Evolutionary conservation across 2,888 invertebrate species (phyloP), one percentile per base, ranked within the genome.

Genomic region (Deilephila porcellus): DNA sequence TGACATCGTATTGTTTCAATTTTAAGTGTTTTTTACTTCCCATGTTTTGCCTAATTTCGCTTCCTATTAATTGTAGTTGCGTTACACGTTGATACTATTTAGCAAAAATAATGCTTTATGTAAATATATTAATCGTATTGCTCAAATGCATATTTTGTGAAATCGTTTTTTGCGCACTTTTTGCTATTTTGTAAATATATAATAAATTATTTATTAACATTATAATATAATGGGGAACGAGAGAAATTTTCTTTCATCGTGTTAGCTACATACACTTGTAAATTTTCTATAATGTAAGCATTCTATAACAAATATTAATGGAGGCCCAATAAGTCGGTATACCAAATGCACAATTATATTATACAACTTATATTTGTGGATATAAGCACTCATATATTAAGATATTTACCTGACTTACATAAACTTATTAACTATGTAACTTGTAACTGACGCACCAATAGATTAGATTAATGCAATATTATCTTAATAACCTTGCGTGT

Each of bases 81-180:
- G 60, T 34, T 74, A 53, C 19, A 70, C 25, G 29, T 60, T 59
- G 29, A 74, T 72, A 64, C 25, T 59, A 74, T n/a, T 72, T 62
- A 73, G 70, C 52, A 53, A 17, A 89, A 81, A 88, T 87, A 89
- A 88, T 86, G 88, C 90, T 92, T 91, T 90, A 88, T 93, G 91
- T 93, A 93, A 91, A 93, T 92, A 92, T 89, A 91, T 89, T 90
- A 91, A 91, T 91, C 86, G 88, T 93, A 93, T 93, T 94, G 94
- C 94, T 94, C 94, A 94, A 94, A 93, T 92, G 93, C 92, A 93
- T 94, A 94, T 94, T 94, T 94, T 94, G 92, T 94, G 94, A 94
- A 88, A 90, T 91, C 90, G 91, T 93, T 93, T 93, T 91, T 93
- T 93, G 93, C 90, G 94, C 94, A 94, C 94, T 93, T 90, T 93